A percentile compares a stretch with the other conserved stretches of the same genome.
Conservation (phyloP, 2,113 vertebrate genomes). For the Cavia aperea region DNA sequence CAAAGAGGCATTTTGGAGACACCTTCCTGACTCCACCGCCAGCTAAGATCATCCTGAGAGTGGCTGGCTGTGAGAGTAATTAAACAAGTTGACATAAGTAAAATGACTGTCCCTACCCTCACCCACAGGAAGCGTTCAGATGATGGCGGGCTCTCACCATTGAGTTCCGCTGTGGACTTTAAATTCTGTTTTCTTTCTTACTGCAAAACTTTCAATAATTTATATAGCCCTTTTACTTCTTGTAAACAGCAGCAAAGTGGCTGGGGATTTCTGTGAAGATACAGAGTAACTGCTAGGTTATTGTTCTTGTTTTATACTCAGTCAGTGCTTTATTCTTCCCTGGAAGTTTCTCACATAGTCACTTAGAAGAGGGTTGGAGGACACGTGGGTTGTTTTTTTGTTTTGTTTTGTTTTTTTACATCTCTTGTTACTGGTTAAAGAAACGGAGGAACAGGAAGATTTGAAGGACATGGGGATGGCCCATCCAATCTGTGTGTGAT, state of each 20-base stretch:
- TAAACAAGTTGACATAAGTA: fast-evolving
- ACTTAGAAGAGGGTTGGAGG: neutral
- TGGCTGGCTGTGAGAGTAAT: fast-evolving
- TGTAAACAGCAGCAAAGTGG: neutral
- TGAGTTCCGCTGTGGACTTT: neutral
- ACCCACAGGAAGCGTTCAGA: fast-evolving
- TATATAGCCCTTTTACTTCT: neutral
- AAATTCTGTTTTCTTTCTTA: neutral
- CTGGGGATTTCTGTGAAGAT: neutral
- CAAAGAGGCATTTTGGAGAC: neutral
- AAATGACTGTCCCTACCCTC: neutral
- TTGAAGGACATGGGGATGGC: neutral
- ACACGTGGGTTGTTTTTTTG: neutral
- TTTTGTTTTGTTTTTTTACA: neutral
- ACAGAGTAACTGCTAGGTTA: fast-evolving
- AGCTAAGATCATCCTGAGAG: neutral
- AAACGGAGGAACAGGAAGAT: neutral
- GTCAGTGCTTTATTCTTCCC: neutral
- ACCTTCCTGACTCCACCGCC: neutral
- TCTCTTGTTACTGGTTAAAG: neutral
- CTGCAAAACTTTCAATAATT: neutral
- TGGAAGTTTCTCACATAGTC: neutral
- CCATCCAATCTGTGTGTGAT: neutral
- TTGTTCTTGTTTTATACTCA: neutral
- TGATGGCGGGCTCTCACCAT: neutral